A percentile compares a stretch with the other conserved stretches of the same genome.
Conservation (phyloP, 2,888 invertebrate species). For the Thecocarcelia acutangulata region DNA sequence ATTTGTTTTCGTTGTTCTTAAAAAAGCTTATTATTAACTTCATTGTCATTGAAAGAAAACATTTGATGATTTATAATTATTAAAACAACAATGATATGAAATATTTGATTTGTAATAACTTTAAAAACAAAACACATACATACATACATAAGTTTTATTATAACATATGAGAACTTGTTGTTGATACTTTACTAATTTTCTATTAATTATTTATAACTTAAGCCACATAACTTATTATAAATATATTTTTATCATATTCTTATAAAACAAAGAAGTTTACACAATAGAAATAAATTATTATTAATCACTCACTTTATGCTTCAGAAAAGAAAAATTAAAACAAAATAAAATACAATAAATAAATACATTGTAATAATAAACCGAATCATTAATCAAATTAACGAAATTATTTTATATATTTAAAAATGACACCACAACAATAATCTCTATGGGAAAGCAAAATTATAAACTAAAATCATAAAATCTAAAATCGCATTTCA, state of each 20-base stretch:
- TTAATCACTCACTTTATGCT: too few relatives aligned
- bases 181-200: conserved; percentile 46
- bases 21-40: conserved; percentile 20
- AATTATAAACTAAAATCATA: neutral
- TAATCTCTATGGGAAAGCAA: conserved; percentile 50
- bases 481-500: neutral
- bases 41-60: conserved; percentile 25
- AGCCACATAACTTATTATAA: neutral
- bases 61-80: conserved; percentile 17
- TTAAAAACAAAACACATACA: neutral
- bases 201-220: neutral
- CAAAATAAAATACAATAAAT: too few relatives aligned
- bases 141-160: conserved; percentile 30
- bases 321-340: too few relatives aligned
- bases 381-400: neutral
- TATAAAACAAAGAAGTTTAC: neutral
- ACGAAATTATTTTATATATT: conserved; percentile 30
- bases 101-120: conserved; percentile 22
- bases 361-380: too few relatives aligned
- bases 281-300: too few relatives aligned
- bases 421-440: conserved; percentile 58
- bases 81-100: conserved; percentile 5
- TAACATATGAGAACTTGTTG: conserved; percentile 50
- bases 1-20: neutral
- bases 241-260: neutral